Evolutionary conservation across 2,888 invertebrate species (phyloP), one percentile per base, ranked within the genome.

Genomic region (Cryptus viduatorius): DNA sequence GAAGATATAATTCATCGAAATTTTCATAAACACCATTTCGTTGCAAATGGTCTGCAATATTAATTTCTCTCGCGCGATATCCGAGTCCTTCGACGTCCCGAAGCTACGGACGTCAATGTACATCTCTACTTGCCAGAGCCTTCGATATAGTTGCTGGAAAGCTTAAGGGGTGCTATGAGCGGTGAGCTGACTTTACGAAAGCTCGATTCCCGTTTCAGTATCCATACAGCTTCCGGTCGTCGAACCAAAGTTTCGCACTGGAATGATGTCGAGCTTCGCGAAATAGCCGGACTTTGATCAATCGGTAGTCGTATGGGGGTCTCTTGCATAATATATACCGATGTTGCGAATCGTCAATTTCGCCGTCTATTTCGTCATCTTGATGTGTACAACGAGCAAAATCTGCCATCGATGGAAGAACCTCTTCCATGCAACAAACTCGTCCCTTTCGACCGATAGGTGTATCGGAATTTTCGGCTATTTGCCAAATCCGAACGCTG

Each of bases 181-280:
- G 50, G 48, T 14, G 65, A 48, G 75, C 65, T 59, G 77, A 83
- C 83, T 72, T 72, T 80, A 65, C 68, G 42, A 77, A 83, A 80
- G 67, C 64, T 59, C 31, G 31, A 64, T 61, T 16, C 44, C 14
- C 61, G 61, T 48, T 12, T 10, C 14, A 14, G n/a, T n/a, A 46
- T 19, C 16, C 59, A 14, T 73, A 12, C 3, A 59, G 56, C 56
- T 19, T 10, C 24, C 56, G 56, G 19, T 24, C 56, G 24, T 14
- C 46, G 19, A 29, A 42, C n/a, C 24, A 59, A 73, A 73, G 59
- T 29, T 73, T 46, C 14, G 37, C 3, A 42, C 19, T n/a, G 37
- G 42, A 61, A 48, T 65, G 72, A 77, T 29, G 71, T 68, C 31
- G 65, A 42, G 67, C 76, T 76, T 48, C 19, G 61, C 37, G 56